phyloP scores from a whole-genome alignment of 2,797 vertebrate genomes.

The Anableps anableps region DNA sequence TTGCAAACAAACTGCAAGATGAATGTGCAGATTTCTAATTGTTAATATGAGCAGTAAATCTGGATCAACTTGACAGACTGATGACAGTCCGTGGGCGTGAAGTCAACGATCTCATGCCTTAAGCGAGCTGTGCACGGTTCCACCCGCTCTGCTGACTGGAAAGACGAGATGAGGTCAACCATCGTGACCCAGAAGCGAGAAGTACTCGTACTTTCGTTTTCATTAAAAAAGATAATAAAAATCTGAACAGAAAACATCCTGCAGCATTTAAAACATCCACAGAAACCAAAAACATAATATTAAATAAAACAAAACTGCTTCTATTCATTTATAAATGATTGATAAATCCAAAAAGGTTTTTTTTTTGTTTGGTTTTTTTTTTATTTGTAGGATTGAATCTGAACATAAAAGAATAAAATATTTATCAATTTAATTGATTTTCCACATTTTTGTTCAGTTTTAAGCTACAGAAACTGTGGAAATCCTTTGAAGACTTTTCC shows the following conservation, averaged over 20 bases:
- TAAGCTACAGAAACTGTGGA: not conserved
- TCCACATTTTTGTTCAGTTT: not conserved
- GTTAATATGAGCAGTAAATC: not conserved
- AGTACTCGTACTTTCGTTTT: not conserved
- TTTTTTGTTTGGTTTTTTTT: too few relatives aligned
- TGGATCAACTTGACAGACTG: not conserved
- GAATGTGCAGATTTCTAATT: not conserved
- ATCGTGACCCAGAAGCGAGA: not conserved
- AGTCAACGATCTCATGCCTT: not conserved
- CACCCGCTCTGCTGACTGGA: not conserved
- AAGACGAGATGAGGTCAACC: not conserved
- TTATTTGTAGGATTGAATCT: not conserved
- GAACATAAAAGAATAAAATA: not conserved
- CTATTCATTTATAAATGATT: not conserved
- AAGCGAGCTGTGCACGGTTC: not conserved
- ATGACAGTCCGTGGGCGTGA: not conserved
- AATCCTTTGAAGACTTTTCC: not conserved
- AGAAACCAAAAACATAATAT: not conserved
- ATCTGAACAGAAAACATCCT: not conserved
- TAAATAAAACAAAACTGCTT: not conserved
- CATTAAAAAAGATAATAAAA: not conserved
- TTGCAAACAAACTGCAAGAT: not conserved
- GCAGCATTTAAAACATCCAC: not conserved
- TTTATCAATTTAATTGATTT: not conserved
- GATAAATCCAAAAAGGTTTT: not conserved